Conservation (phyloP, 92 coral and sea anemone species). For the Palythoa grandiflora region DNA sequence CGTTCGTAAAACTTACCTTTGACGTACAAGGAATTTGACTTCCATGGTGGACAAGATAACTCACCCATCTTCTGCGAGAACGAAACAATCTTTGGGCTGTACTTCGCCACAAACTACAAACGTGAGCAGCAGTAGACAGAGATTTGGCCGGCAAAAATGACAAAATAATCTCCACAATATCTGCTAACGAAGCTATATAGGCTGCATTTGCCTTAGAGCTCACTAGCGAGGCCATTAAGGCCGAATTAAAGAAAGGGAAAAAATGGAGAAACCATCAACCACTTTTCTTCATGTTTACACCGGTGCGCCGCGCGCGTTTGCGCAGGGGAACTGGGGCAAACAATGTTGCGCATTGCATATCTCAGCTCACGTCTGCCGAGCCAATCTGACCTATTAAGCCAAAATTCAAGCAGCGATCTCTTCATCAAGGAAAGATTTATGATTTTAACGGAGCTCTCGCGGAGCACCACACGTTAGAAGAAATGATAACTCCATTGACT, state of each 20-base stretch:
- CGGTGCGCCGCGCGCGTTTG: slow-evolving; percentile 7
- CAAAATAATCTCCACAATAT: slow-evolving; percentile 84
- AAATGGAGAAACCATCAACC: not conserved
- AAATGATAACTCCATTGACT: no score
- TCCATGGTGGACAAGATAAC: slow-evolving; percentile 82
- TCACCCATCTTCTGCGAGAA: slow-evolving; percentile 77
- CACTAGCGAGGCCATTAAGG: slow-evolving; percentile 71
- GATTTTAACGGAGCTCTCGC: no score
- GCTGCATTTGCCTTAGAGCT: slow-evolving; percentile 58
- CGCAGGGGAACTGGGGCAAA: slow-evolving; percentile 3
- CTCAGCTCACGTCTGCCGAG: no score
- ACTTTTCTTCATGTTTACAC: slow-evolving; percentile 27
- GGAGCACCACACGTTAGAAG: no score
- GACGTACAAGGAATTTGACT: slow-evolving; percentile 82
- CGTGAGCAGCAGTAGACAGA: slow-evolving; percentile 74
- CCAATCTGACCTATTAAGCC: no score
- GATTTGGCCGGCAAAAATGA: slow-evolving; percentile 88
- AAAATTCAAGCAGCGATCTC: no score
- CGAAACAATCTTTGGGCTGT: slow-evolving; percentile 80
- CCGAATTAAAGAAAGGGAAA: not conserved
- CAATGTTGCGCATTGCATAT: not conserved
- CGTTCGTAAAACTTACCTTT: slow-evolving; percentile 61
- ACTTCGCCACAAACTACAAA: slow-evolving; percentile 91
- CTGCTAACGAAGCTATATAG: slow-evolving; percentile 75
- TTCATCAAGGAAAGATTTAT: no score